Evolutionary conservation across 2,888 invertebrate genomes (phyloP).

Genomic region (Noctua janthina): DNA sequence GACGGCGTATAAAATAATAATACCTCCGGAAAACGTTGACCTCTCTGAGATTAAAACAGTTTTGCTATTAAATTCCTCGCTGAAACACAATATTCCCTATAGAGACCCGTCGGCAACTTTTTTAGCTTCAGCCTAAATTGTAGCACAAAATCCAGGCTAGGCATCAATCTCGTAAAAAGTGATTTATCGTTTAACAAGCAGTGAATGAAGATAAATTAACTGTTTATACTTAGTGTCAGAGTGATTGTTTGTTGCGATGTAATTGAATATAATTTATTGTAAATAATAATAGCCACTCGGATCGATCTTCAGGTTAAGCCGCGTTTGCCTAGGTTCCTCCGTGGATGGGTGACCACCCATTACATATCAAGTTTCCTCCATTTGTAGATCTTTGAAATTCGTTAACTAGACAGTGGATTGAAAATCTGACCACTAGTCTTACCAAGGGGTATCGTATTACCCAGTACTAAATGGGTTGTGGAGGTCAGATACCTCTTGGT

Average conservation of each 20-base stretch:
- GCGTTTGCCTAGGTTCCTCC: too few relatives aligned
- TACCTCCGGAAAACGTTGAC: background rate
- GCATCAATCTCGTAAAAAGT: conserved; percentile 65
- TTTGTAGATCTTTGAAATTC: too few relatives aligned
- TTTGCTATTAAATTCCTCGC: conserved; percentile 41
- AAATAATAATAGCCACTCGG: too few relatives aligned
- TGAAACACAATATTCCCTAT: conserved; percentile 31
- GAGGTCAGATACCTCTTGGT: too few relatives aligned
- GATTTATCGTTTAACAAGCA: conserved; percentile 58
- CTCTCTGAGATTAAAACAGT: conserved; percentile 26
- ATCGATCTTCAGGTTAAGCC: too few relatives aligned
- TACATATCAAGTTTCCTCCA: too few relatives aligned
- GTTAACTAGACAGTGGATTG: too few relatives aligned
- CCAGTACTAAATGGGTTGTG: too few relatives aligned
- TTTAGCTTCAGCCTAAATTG: conserved; percentile 41
- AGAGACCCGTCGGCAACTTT: conserved; percentile 48
- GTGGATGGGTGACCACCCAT: too few relatives aligned
- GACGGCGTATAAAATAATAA: background rate
- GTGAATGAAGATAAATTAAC: conserved; percentile 63
- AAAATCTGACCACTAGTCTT: too few relatives aligned
- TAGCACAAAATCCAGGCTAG: conserved; percentile 49
- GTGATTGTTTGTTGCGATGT: conserved; percentile 53
- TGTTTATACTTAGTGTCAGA: conserved; percentile 17
- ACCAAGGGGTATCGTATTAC: too few relatives aligned
- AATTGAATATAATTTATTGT: background rate